Evolutionary conservation across 23 tunicate genomes (phyloP).

Genomic region (Halocynthia roretzi): DNA sequence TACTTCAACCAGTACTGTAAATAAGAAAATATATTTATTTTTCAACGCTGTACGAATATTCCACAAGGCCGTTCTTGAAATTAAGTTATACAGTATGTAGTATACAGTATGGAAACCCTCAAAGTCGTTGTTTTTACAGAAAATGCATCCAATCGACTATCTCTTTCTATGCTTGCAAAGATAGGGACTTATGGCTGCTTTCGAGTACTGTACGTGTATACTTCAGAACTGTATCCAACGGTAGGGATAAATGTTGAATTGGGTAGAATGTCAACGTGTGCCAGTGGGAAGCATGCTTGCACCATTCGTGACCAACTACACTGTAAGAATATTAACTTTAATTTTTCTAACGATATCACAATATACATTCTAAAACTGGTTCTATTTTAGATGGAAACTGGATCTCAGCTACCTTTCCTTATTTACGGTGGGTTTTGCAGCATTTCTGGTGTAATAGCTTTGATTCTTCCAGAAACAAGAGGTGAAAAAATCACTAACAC

Average conservation of each 20-base stretch:
- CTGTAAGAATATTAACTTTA: neutral
- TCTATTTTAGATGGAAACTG: neutral
- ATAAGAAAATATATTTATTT: neutral
- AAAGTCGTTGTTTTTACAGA: too few relatives aligned
- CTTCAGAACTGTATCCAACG: constrained; percentile 21
- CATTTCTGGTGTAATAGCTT: constrained; percentile 13
- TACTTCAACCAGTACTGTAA: neutral
- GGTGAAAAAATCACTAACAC: constrained; percentile 13
- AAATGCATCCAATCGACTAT: neutral
- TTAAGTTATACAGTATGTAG: neutral
- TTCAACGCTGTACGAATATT: neutral
- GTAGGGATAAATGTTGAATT: constrained; percentile 21
- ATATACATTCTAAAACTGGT: too few relatives aligned
- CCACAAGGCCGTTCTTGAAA: neutral
- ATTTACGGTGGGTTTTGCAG: constrained; percentile 14
- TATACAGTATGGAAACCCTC: neutral
- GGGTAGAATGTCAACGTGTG: constrained; percentile 21
- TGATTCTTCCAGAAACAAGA: constrained; percentile 18
- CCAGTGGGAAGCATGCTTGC: constrained; percentile 23
- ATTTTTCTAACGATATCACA: neutral
- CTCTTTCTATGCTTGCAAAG: constrained; percentile 15
- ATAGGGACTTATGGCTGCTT: constrained; percentile 19
- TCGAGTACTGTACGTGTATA: constrained; percentile 7
- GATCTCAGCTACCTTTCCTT: constrained; percentile 4
- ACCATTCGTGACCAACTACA: constrained; percentile 18